Base-by-base conservation (phyloP, 1,140 invertebrate genomes). In the Monochamus saltuarius region DNA sequence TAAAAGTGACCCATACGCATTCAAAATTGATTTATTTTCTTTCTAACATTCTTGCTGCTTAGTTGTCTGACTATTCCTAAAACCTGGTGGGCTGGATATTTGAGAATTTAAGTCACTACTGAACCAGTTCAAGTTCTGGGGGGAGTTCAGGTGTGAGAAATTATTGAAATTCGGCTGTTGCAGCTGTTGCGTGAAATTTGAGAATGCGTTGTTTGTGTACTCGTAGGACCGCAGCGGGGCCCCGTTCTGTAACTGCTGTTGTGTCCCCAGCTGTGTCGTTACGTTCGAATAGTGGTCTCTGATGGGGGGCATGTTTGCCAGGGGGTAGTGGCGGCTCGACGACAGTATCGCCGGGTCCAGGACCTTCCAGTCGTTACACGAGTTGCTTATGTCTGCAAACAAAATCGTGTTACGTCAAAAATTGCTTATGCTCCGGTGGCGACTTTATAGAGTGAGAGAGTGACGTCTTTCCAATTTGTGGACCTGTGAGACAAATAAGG, bases 291-390 rank as follows among this genome's bases (percentile, higher is more conserved):
- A 67, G n/a, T 68, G 65, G 45, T 72, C 70, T 56, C 67, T 58
- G 40, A 67, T 58, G 8, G 60, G 36, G 13, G 67, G 63, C 53
- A 70, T 62, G 56, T 67, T 67, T 8, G 67, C 58, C 55, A 83
- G 77, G 67, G 79, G 77, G 70, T 81, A 78, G 69, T 81, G 83
- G 64, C 81, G 77, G 62, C 83, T 82, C 37, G 88, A 88, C 55
- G 88, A 88, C 70, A 94, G 85, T 68, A 94, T 93, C 54, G 91
- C 91, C 56, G 91, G 91, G 80, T 94, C 91, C 77, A 92, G 83
- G 61, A 88, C 84, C 68, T 90, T 90, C 90, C 90, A 92, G 78
- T 92, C 89, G 61, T 83, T 75, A 77, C 81, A 82, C 75, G 84
- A 80, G 73, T 78, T 69, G 73, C 80, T 65, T 72, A 82, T 75